Percentiles rank a stretch among this genome's conserved stretches.
phyloP scores from a whole-genome alignment of 37 sponge, comb jelly and placozoan genomes.

The Halisarca cf. caerulea region DNA sequence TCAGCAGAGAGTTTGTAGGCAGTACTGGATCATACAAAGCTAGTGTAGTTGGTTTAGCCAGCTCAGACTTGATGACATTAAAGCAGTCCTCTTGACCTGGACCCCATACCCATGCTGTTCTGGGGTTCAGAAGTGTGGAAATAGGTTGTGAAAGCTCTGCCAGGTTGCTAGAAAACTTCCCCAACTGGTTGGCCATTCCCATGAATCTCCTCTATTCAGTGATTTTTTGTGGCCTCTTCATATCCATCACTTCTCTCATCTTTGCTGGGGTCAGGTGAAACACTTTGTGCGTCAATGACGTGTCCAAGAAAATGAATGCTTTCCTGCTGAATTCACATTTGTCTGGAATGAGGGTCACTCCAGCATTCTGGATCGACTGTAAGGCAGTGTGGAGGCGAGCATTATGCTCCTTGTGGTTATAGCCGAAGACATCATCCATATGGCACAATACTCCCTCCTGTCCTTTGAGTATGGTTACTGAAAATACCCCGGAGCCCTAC shows the following conservation, averaged over 20 bases:
- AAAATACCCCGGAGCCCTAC: too few relatives aligned
- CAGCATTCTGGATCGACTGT: conserved; percentile 24
- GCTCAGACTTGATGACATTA: conserved; percentile 29
- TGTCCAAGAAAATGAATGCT: conserved; percentile 31
- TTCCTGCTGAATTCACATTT: conserved; percentile 30
- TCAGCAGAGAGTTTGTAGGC: conserved; percentile 44
- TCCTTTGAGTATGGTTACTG: too few relatives aligned
- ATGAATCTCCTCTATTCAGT: conserved; percentile 30
- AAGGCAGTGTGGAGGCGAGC: not conserved
- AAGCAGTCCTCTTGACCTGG: conserved; percentile 29
- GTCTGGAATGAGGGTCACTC: conserved; percentile 31
- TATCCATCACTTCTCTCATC: too few relatives aligned
- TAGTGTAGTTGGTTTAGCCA: conserved; percentile 35
- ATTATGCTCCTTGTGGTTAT: too few relatives aligned
- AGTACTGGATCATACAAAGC: conserved; percentile 38
- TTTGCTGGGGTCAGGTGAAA: too few relatives aligned
- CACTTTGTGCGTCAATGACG: conserved; percentile 25
- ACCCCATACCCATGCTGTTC: conserved; percentile 45
- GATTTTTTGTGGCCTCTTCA: too few relatives aligned
- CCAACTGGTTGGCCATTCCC: conserved; percentile 64
- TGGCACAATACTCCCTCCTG: too few relatives aligned
- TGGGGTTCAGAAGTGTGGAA: conserved; percentile 30
- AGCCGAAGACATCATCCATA: too few relatives aligned
- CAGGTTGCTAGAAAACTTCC: conserved; percentile 43
- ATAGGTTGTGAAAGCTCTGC: conserved; percentile 11